Base-by-base conservation (phyloP, 2,113 vertebrate species). In the Rhea pennata region DNA sequence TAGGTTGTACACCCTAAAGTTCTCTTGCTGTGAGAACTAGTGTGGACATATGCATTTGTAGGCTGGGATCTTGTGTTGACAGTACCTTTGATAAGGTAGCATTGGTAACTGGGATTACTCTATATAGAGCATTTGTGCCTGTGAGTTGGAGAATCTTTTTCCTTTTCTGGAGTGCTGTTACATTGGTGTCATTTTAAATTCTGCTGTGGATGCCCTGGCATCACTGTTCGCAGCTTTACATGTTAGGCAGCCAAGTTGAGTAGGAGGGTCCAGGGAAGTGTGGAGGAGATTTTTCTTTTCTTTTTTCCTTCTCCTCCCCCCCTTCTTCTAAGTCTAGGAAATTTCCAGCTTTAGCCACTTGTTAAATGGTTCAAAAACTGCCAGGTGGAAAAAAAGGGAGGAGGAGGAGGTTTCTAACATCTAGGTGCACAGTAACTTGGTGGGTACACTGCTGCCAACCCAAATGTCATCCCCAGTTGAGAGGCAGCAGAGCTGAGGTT, bases 31-130 rank as follows among this genome's bases (percentile, higher is more conserved):
- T n/a, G 80, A 69, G 40, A 64, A 21, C 65, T 2, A 23, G 72
- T 1, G 21, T 15, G 3, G 29, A 16, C 48, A 12, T 56, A 0
- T 16, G 13, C 65, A 2, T 40, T 29, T 54, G 15, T 31, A 40
- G 33, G 4, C 48, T 90, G 58, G 75, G 51, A 5, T 59, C 81
- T 27, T 61, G 42, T 54, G 50, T 33, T 77, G n/a, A 7, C 50
- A 23, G 64, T 12, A 59, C 9, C 40, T 70, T 12, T 46, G 15
- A 9, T 70, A 51, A 72, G 15, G 67, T 2, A 59, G 70, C 42
- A 5, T 6, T 39, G 39, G 50, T 84, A 67, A 50, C 17, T 44
- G 70, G 31, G 33, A 33, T 90, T 81, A 9, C 7, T 58, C 54
- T 73, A 16, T 40, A 8, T 2, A 72, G 6, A 31, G 21, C 56